phyloP scores from a whole-genome alignment of 2,797 vertebrate species.

The Somateria mollissima region DNA sequence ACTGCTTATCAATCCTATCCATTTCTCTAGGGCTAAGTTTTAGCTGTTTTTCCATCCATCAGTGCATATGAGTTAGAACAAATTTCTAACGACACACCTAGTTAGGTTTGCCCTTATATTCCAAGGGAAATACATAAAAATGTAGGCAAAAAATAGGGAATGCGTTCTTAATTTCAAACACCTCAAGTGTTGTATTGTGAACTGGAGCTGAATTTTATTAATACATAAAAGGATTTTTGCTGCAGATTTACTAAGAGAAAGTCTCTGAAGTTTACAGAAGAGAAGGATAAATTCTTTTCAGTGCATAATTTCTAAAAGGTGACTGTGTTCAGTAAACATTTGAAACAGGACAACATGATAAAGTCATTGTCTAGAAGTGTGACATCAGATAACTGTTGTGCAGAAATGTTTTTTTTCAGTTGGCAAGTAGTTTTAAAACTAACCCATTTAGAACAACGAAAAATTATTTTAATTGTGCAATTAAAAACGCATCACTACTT shows the following conservation, averaged over 20 bases:
- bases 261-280: not conserved
- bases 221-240: not conserved
- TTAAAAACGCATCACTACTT: conserved; percentile 26
- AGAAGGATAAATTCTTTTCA: not conserved
- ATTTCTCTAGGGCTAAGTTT: not conserved
- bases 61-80: not conserved
- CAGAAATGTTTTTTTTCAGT: not conserved
- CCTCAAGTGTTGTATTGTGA: not conserved
- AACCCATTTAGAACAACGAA: not conserved
- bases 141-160: not conserved
- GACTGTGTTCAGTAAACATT: not conserved
- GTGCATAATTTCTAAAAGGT: not conserved
- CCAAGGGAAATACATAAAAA: not conserved
- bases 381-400: not conserved
- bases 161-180: not conserved
- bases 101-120: not conserved
- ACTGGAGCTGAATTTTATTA: not conserved
- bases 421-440: conserved; percentile 33
- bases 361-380: conserved; percentile 6
- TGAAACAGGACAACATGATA: conserved; percentile 20
- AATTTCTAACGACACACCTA: not conserved
- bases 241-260: not conserved
- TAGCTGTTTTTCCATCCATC: not conserved
- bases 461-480: not conserved
- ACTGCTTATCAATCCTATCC: not conserved